These are phyloP conservation scores for Cephus sareptanus DNA, from an alignment of 2,888 invertebrate species.

Conservation along the genomic window DNA sequence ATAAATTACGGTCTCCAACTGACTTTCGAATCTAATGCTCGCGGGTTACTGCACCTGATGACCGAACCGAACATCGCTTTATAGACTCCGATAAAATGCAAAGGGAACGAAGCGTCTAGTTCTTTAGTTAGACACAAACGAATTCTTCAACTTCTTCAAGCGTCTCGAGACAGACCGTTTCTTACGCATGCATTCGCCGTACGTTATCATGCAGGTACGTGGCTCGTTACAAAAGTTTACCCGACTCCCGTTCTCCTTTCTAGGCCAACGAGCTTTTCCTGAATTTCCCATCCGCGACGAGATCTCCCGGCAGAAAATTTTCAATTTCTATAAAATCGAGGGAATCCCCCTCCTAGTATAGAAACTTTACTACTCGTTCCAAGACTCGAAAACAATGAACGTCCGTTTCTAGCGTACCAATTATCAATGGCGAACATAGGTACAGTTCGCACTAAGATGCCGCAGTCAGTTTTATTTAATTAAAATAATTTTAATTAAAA, in stretches of 20 bases:
- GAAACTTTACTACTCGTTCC: background rate
- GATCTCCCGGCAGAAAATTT: background rate
- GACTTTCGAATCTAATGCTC: slow-evolving; percentile 44
- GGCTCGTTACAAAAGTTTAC: background rate
- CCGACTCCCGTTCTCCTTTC: background rate
- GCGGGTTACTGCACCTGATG: slow-evolving; percentile 54
- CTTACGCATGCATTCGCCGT: background rate
- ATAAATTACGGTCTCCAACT: background rate
- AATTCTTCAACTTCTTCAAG: slow-evolving; percentile 49
- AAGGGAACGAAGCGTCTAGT: slow-evolving; percentile 43
- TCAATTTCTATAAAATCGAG: background rate
- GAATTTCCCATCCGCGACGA: background rate
- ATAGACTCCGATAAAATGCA: slow-evolving; percentile 57
- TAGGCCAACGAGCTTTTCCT: background rate
- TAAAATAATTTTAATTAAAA: background rate
- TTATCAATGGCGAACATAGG: background rate
- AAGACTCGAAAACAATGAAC: background rate
- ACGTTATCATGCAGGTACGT: background rate
- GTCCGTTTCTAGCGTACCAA: background rate
- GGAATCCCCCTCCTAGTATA: background rate
- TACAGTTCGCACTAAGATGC: background rate
- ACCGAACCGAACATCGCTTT: slow-evolving; percentile 55
- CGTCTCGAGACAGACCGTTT: slow-evolving; percentile 6
- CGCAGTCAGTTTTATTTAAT: background rate
- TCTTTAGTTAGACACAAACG: slow-evolving; percentile 59